phyloP scores from a whole-genome alignment of 2,797 vertebrate species.

The Manis javanica region DNA sequence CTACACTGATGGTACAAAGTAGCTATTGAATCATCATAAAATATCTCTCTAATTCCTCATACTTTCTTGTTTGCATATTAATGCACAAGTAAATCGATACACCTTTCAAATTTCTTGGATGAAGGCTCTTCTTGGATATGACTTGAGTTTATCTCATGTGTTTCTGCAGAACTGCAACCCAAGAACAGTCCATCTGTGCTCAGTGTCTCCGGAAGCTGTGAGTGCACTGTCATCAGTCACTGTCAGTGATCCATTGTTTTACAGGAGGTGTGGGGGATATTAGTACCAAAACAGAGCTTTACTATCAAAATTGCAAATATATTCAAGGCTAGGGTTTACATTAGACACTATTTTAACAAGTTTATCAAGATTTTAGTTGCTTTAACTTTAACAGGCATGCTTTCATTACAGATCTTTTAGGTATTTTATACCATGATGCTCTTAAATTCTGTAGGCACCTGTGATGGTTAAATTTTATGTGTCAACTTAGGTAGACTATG shows the following conservation, averaged over 20 bases:
- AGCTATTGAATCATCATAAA: not conserved
- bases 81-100: not conserved
- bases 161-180: not conserved
- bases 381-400: not conserved
- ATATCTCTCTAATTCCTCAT: not conserved
- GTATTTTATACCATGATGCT: not conserved
- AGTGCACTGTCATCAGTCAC: not conserved
- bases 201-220: not conserved
- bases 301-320: not conserved
- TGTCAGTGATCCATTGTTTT: not conserved
- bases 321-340: not conserved
- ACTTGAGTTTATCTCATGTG: not conserved
- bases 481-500: not conserved
- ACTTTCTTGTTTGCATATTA: not conserved
- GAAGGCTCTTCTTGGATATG: not conserved
- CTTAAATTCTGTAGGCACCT: not conserved
- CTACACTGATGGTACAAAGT: not conserved
- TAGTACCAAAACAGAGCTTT: not conserved
- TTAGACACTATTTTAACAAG: not conserved
- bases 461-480: not conserved
- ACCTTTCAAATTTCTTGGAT: not conserved
- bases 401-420: not conserved
- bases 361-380: not conserved
- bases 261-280: not conserved
- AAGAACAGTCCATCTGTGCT: not conserved